Conservation (phyloP, 1,140 invertebrate species). For the Eciton burchellii region DNA sequence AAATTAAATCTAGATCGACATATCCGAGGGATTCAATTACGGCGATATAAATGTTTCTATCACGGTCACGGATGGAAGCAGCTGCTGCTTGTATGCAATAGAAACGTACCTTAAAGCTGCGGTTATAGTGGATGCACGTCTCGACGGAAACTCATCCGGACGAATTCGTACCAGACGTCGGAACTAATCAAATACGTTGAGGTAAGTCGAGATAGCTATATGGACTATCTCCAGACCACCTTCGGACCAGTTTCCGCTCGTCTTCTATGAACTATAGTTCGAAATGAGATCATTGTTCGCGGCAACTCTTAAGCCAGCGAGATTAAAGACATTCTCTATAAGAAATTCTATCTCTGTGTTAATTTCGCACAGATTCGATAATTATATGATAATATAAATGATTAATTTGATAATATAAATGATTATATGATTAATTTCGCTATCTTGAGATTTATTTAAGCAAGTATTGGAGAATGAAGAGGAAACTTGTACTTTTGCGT, state of each 20-base stretch:
- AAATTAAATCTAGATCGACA: conserved; percentile 18
- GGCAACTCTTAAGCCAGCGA: not conserved
- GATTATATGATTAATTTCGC: no score
- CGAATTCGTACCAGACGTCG: conserved; percentile 38
- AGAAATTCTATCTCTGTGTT: not conserved
- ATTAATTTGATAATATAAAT: no score
- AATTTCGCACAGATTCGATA: no score
- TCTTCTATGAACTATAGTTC: not conserved
- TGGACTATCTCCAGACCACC: not conserved
- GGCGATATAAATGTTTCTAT: conserved; percentile 41
- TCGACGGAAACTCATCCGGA: conserved; percentile 34
- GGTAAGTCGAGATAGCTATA: conserved; percentile 26
- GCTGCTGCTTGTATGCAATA: conserved; percentile 24
- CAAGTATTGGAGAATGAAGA: no score
- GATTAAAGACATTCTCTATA: not conserved
- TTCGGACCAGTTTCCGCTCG: not conserved
- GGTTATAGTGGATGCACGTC: conserved; percentile 41
- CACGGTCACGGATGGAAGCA: conserved; percentile 7
- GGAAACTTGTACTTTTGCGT: no score
- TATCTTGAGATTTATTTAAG: no score
- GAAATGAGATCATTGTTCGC: conserved; percentile 1
- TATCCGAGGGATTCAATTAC: conserved; percentile 30
- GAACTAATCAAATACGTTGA: conserved; percentile 41
- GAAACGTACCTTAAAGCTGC: conserved; percentile 45
- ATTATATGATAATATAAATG: no score